Base-by-base conservation (phyloP, 2,113 vertebrate species). In the Silurus asotus region DNA sequence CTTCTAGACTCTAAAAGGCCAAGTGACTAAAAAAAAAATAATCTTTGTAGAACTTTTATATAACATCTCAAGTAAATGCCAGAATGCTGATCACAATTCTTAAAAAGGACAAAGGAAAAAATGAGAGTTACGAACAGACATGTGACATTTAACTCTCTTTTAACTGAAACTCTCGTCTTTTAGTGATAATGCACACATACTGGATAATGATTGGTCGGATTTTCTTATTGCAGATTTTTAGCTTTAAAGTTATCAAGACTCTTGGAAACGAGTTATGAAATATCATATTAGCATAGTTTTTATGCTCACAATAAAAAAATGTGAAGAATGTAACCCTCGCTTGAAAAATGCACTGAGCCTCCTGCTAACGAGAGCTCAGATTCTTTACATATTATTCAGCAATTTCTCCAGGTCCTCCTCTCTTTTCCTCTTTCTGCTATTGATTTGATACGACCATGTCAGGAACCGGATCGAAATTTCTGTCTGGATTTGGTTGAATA, bases 61-160 rank as follows among this genome's bases (percentile, higher is more conserved):
- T 84, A 90, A 87, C 37, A 77, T 75, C 88, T 84, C 65, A 88
- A 86, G 81, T 89, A 92, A 90, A 92, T 92, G 90, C 81, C 90
- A 90, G 85, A 81, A 89, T 88, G 84, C 88, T 90, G 89, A 91
- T 91, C 84, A 89, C 89, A 87, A 86, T 88, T 81, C 87, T 64
- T n/a, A 28, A 85, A 37, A 90, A 88, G 89, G 89, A 69, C 90
- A 92, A 84, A 88, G 64, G 86, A 84, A 88, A 88, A 90, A 88
- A 76, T 1, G 80, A 81, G 51, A 74, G 64, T 51, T 67, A 17
- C 19, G 59, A 84, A 85, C 76, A 84, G 81, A 51, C 56, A 83
- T 83, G 81, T 91, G 89, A 89, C 90, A 90, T 90, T 90, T 89
- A 23, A 88, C 85, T 75, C 81, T 87, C 79, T 78, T 17, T 67